These are phyloP conservation scores for Crypturellus undulatus DNA, from an alignment of 2,113 vertebrate genomes.

Conservation along the genomic window DNA sequence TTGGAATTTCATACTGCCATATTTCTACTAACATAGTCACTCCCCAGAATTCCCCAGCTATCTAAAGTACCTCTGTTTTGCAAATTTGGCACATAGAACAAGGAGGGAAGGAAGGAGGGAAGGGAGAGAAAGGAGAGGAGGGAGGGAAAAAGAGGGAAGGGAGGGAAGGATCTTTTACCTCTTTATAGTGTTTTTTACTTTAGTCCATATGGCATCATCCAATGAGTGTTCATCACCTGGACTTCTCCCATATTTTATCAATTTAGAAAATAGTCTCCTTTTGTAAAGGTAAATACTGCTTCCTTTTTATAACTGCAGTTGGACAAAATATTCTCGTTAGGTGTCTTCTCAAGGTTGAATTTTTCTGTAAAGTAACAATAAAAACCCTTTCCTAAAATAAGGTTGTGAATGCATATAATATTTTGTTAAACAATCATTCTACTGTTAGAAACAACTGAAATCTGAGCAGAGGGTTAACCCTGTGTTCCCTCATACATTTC, in stretches of 20 bases:
- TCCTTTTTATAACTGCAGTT: neutral
- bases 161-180: neutral
- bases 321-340: neutral
- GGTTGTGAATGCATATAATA: neutral
- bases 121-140: too few relatives aligned
- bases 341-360: neutral
- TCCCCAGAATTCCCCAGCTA: neutral
- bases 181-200: neutral
- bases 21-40: neutral
- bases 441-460: neutral
- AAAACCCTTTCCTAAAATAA: neutral
- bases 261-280: neutral
- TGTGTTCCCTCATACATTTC: neutral
- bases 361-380: neutral
- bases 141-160: too few relatives aligned
- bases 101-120: neutral
- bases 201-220: neutral
- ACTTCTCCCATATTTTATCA: neutral
- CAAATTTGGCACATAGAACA: neutral
- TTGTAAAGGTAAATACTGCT: neutral
- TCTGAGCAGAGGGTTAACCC: neutral
- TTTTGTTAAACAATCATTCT: neutral
- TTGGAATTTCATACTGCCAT: conserved; percentile 41
- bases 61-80: neutral
- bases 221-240: neutral